Evolutionary conservation across 2,113 vertebrate genomes (phyloP).

Genomic region (Willisornis vidua): DNA sequence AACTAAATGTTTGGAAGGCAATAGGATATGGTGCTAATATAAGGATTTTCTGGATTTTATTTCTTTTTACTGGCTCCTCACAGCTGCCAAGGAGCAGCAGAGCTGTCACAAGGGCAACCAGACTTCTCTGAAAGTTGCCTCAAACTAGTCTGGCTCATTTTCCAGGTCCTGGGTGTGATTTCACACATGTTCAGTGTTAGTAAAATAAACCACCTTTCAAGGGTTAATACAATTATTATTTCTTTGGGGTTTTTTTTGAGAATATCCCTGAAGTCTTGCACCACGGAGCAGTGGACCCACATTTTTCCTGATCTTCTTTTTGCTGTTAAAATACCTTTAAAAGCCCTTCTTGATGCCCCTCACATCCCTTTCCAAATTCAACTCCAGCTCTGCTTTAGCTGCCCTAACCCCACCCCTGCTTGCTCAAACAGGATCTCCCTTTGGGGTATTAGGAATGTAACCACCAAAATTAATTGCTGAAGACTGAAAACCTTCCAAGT

Average conservation of each 20-base stretch:
- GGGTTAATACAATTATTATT: background rate
- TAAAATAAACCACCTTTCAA: background rate
- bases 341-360: background rate
- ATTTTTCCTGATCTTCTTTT: background rate
- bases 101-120: too few species aligned
- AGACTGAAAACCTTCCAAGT: background rate
- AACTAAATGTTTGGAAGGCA: background rate
- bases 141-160: background rate
- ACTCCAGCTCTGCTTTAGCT: background rate
- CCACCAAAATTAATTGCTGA: background rate
- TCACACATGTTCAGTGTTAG: background rate
- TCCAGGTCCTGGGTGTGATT: background rate
- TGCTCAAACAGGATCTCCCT: background rate
- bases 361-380: background rate
- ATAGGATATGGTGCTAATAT: background rate
- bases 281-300: rapidly evolving
- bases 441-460: background rate
- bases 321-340: background rate
- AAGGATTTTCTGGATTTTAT: background rate
- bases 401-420: background rate
- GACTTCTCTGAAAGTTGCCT: background rate
- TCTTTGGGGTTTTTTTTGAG: background rate
- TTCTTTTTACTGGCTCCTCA: background rate
- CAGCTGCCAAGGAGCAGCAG: too few species aligned
- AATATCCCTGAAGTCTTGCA: background rate